Conservation (phyloP, 2,797 vertebrate genomes). For the Syncerus caffer region DNA sequence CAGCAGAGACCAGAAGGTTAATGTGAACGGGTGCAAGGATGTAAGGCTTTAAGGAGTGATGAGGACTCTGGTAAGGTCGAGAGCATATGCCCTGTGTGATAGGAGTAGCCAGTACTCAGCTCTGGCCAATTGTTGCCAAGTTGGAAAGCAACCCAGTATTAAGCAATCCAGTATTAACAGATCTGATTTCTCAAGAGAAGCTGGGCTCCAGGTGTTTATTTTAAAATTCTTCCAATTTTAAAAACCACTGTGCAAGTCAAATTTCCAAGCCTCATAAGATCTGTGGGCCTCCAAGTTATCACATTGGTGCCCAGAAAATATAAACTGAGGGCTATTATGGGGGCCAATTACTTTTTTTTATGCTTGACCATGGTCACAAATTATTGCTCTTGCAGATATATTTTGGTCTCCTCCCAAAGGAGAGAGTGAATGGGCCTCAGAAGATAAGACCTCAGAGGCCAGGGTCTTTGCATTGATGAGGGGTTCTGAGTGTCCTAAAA, state of each 20-base stretch:
- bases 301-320: background rate
- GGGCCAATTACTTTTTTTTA: background rate
- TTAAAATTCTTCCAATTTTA: constrained; percentile 10
- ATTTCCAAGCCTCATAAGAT: background rate
- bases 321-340: background rate
- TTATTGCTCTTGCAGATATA: background rate
- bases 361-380: background rate
- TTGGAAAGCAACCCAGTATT: background rate
- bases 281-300: background rate
- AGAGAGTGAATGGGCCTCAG: background rate
- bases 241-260: constrained; percentile 17
- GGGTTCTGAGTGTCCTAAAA: background rate
- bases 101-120: background rate
- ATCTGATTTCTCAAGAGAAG: constrained; percentile 37
- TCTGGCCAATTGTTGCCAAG: background rate
- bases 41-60: background rate
- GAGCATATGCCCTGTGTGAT: background rate
- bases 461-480: background rate
- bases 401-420: background rate
- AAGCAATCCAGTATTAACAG: background rate
- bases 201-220: background rate
- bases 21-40: background rate
- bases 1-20: background rate
- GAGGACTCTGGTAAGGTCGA: background rate
- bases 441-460: background rate